Percentiles rank a stretch among this genome's conserved stretches.
Conservation (phyloP, 92 coral and sea anemone species). For the Siderastrea radians region DNA sequence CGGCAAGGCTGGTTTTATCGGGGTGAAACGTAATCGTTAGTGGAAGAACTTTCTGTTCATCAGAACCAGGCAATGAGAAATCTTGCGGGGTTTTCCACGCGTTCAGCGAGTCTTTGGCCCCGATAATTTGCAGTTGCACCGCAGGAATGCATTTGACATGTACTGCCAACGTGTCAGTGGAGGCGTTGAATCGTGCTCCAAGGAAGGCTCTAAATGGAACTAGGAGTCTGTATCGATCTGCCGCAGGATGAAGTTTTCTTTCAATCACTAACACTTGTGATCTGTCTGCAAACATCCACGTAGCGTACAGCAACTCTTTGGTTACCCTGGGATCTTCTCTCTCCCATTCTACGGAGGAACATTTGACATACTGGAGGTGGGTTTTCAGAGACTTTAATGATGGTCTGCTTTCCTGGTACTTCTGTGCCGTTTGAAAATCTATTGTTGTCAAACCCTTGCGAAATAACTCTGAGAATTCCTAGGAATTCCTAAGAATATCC, state of each 20-base stretch:
- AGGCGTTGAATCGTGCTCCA: background rate
- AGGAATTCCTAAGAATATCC: too few species aligned
- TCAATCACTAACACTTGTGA: background rate
- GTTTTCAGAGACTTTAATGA: background rate
- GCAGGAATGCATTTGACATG: background rate
- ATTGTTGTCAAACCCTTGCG: background rate
- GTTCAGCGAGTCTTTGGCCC: too few species aligned
- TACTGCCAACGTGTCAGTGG: slow-evolving; percentile 1
- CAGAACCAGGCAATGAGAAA: background rate
- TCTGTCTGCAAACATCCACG: background rate
- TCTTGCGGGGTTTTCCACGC: too few species aligned
- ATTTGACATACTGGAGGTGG: slow-evolving; percentile 3
- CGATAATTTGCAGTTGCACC: background rate
- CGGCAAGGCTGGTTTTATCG: background rate
- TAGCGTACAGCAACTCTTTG: slow-evolving; percentile 1
- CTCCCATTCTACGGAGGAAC: background rate
- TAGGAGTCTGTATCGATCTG: background rate
- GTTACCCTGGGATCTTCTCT: background rate
- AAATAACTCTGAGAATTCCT: too few species aligned
- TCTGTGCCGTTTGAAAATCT: background rate
- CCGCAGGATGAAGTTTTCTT: background rate
- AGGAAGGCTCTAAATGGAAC: background rate
- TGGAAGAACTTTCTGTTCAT: background rate
- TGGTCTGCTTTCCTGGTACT: background rate
- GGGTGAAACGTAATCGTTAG: background rate